Evolutionary conservation across 2,888 invertebrate genomes (phyloP).

Genomic region (Darwinula stevensoni): DNA sequence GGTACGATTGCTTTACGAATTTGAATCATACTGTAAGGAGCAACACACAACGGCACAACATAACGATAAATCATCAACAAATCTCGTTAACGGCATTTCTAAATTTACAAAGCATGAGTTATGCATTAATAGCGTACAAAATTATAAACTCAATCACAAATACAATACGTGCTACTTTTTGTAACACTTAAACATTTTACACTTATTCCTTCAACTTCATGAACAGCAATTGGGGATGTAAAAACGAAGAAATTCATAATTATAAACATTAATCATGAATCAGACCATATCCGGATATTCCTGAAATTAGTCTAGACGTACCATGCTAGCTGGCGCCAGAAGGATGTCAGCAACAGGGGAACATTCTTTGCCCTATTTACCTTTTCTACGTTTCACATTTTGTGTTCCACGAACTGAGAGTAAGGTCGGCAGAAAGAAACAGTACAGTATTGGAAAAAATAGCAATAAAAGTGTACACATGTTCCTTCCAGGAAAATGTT

Average conservation of each 20-base stretch:
- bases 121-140: constrained; percentile 2
- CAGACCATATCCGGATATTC: constrained; percentile 2
- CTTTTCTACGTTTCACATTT: constrained; percentile 2
- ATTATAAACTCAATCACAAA: constrained; percentile 2
- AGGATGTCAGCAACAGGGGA: constrained; percentile 2
- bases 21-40: constrained; percentile 2
- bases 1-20: constrained; percentile 2
- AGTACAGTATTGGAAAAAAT: constrained; percentile 2
- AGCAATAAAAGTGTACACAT: constrained; percentile 2
- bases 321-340: constrained; percentile 2
- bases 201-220: constrained; percentile 2
- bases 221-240: constrained; percentile 2
- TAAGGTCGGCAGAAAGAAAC: constrained; percentile 2
- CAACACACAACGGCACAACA: constrained; percentile 2
- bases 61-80: constrained; percentile 2
- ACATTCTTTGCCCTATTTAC: constrained; percentile 2
- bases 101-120: constrained; percentile 2
- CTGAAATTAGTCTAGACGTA: constrained; percentile 2
- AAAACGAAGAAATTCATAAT: constrained; percentile 2
- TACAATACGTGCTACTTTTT: constrained; percentile 2
- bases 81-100: constrained; percentile 2
- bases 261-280: constrained; percentile 1
- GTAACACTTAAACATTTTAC: constrained; percentile 2
- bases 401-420: constrained; percentile 2
- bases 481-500: constrained; percentile 2